Conservation (phyloP, 1,140 invertebrate genomes). For the Hylaeus volcanicus region DNA sequence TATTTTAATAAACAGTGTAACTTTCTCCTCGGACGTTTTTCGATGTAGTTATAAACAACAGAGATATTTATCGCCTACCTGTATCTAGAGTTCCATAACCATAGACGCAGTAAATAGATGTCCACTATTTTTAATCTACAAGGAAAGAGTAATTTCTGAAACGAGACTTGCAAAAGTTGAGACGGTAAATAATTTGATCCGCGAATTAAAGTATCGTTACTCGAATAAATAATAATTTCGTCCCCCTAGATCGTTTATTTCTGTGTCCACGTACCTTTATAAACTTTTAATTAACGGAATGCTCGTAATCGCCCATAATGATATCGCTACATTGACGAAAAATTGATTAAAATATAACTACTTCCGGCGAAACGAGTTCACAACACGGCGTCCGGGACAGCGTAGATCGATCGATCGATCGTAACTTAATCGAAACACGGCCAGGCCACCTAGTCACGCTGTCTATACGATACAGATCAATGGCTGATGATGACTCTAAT, state of each 20-base stretch:
- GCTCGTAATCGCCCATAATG: slow-evolving; percentile 49
- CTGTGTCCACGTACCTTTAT: not conserved
- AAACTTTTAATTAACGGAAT: slow-evolving; percentile 29
- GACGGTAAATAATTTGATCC: not conserved
- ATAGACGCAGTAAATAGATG: no score
- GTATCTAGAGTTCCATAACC: no score
- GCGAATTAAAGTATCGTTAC: not conserved
- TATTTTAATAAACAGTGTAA: no score
- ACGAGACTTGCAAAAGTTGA: not conserved
- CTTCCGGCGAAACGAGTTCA: slow-evolving; percentile 33
- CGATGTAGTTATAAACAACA: no score
- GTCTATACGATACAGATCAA: slow-evolving; percentile 51
- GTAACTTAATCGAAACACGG: slow-evolving; percentile 63
- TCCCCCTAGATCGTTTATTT: not conserved
- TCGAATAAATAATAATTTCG: not conserved
- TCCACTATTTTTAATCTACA: no score
- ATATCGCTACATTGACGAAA: slow-evolving; percentile 36
- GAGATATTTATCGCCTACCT: no score
- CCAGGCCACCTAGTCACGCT: slow-evolving; percentile 59
- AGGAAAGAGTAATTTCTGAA: no score
- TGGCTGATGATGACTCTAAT: slow-evolving; percentile 48
- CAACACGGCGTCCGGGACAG: slow-evolving; percentile 13
- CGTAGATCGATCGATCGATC: slow-evolving; percentile 52
- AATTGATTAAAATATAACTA: slow-evolving; percentile 65
- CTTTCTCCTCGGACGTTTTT: no score